Conservation (phyloP, 1,140 invertebrate species). For the Drosophila sulfurigaster region DNA sequence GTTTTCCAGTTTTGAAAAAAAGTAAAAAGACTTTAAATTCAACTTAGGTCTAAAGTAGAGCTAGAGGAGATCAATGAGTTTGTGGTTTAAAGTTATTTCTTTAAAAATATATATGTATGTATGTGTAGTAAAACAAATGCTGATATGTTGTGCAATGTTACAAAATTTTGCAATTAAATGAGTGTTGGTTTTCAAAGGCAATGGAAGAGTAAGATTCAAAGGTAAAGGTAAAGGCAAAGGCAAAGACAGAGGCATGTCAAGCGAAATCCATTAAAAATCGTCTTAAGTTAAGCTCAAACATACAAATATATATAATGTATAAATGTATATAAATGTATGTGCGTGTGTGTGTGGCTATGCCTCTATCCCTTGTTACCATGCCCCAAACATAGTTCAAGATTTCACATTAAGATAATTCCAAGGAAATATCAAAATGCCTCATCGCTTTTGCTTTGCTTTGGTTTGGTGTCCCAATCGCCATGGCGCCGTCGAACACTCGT, state of each 20-base stretch:
- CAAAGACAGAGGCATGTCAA: slow-evolving; percentile 64
- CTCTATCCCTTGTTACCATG: slow-evolving; percentile 69
- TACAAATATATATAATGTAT: slow-evolving; percentile 14
- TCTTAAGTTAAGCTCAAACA: slow-evolving; percentile 53
- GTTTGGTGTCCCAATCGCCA: slow-evolving; percentile 37
- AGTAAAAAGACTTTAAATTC: background rate
- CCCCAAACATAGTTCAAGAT: slow-evolving; percentile 80
- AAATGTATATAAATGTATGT: slow-evolving; percentile 12
- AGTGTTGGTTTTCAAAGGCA: slow-evolving; percentile 47
- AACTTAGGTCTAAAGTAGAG: background rate
- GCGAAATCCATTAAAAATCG: slow-evolving; percentile 79
- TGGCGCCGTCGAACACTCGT: slow-evolving; percentile 55
- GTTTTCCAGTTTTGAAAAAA: too few species aligned
- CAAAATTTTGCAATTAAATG: slow-evolving; percentile 79
- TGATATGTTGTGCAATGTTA: slow-evolving; percentile 47
- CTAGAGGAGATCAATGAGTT: too few species aligned
- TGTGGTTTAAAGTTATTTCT: background rate
- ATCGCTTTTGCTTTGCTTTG: slow-evolving; percentile 32
- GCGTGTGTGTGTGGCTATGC: slow-evolving; percentile 3
- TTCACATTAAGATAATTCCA: slow-evolving; percentile 83
- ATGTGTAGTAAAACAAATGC: background rate
- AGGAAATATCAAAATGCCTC: slow-evolving; percentile 71
- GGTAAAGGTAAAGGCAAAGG: slow-evolving; percentile 32
- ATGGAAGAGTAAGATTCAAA: background rate
- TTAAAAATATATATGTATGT: background rate